Base-by-base conservation (phyloP, 1,140 invertebrate genomes). In the Metaphire vulgaris region DNA sequence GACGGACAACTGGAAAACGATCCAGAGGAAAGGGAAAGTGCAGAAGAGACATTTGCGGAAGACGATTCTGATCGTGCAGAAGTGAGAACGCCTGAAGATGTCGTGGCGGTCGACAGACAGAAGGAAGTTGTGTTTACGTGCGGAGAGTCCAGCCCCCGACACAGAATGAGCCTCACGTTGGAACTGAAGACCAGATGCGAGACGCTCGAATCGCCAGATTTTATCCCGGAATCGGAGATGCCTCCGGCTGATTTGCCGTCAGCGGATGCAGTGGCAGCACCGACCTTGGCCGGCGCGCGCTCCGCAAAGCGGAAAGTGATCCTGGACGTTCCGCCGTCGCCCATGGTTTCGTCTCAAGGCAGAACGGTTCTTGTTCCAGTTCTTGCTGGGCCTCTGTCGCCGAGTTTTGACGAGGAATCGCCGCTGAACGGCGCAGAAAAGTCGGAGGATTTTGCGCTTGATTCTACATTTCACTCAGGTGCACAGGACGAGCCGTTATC, bases 201-300 rank as follows among this genome's bases (percentile, higher is more conserved):
- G 65, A 79, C 79, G 41, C 75, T 83, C 28, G 83, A 83, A 64
- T 83, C 83, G 26, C 83, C 83, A 33, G 68, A 71, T 72, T 56
- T 79, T 66, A 69, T 64, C 16, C 68, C 68, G 12, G 74, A 69
- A 21, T 56, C 16, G 2, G 69, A 69, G 6, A 32, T 74, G 41
- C 72, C 30, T 12, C 1, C 56, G 16, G 41, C 41, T n/a, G 30
- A 41, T 21, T n/a, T 34, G 2, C 32, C 72, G n/a, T 12, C 14
- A n/a, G 72, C 33, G n/a, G 29, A 32, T 15, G 41, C 30, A 30
- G 41, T 29, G 33, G 33, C 41, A 34, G 26, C 41, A 21, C 16
- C 21, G 1, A 41, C 29, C 26, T 12, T 56, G 41, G 21, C 41
- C 41, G 41, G 41, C 21, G 6, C 6, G 6, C 6, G 21, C 6